Percentiles rank a stretch among this genome's conserved stretches.
Evolutionary conservation across 2,888 invertebrate genomes (phyloP).

Genomic region (Andricus quercusramuli): DNA sequence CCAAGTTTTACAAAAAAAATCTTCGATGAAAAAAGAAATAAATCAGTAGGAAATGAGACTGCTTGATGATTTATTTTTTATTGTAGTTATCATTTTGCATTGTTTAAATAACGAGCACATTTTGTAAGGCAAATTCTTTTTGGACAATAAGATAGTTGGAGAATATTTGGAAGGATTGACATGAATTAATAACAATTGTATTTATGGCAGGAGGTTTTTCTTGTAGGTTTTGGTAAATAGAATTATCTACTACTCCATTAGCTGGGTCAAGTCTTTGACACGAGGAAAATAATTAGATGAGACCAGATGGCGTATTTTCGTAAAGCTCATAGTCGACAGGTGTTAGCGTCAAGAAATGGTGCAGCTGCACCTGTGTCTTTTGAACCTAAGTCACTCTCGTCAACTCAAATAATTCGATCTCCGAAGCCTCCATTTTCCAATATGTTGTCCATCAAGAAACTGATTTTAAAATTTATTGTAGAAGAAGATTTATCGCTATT

Average conservation of each 20-base stretch:
- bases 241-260: slow-evolving; percentile 50
- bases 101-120: too few species aligned
- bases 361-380: slow-evolving; percentile 1
- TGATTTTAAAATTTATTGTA: background rate
- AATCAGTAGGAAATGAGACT: background rate
- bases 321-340: slow-evolving; percentile 23
- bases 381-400: background rate
- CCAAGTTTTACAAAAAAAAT: slow-evolving; percentile 38
- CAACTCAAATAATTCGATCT: background rate
- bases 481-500: background rate
- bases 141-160: background rate
- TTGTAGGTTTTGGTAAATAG: slow-evolving; percentile 41
- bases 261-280: slow-evolving; percentile 33
- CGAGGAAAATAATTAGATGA: slow-evolving; percentile 31
- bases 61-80: too few species aligned
- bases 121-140: slow-evolving; percentile 23
- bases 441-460: background rate
- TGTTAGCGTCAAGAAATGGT: background rate
- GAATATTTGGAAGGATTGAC: background rate
- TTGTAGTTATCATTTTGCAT: too few species aligned
- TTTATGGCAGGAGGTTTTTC: background rate
- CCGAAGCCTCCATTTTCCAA: background rate
- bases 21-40: slow-evolving; percentile 22
- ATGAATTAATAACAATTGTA: background rate
- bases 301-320: slow-evolving; percentile 23